Base-by-base conservation (phyloP, 2,888 invertebrate genomes). In the Celastrina argiolus region DNA sequence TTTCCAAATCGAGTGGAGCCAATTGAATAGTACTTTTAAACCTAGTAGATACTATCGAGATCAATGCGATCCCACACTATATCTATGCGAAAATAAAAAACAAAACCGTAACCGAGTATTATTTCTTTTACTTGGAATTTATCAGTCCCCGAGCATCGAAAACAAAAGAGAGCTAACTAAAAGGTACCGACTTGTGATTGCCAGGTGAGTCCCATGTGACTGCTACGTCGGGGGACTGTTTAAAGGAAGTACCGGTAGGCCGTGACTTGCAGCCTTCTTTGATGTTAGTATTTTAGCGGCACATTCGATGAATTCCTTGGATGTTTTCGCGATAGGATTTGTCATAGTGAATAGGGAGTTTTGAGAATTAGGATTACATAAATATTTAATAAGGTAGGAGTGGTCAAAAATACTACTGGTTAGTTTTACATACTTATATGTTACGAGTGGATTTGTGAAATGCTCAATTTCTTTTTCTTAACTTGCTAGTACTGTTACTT, bases 101-200 rank as follows among this genome's bases (percentile, higher is more conserved):
- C 45, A 18, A 26, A 10, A 22, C 22, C 5, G 22, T 14, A 51
- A 10, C 36, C 36, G 12, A 36, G 12, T 12, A 45, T 7, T 45
- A n/a, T n/a, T 45, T 4, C 1, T 8, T 58, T 39, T 61, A 39
- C 39, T 12, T 12, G 22, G 61, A 39, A 61, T 22, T 61, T 26
- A 61, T 56, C 26, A 66, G 45, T 56, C 45, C 58, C 51, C 34
- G 22, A 22, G 34, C 59, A 56, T 64, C 65, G 70, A 71, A 74
- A 73, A 87, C 85, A 82, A 74, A 74, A 69, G 64, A 75, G 78
- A 84, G 85, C 83, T 80, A 75, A 84, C 79, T 84, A 84, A 87
- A 87, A 84, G 85, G 80, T 75, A 79, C 76, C 74, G 64, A 70
- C 69, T 75, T 77, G 56, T 51, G 56, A 84, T 85, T 78, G 81